phyloP scores from a whole-genome alignment of 2,888 invertebrate genomes.

The Eubasilissa splendida region DNA sequence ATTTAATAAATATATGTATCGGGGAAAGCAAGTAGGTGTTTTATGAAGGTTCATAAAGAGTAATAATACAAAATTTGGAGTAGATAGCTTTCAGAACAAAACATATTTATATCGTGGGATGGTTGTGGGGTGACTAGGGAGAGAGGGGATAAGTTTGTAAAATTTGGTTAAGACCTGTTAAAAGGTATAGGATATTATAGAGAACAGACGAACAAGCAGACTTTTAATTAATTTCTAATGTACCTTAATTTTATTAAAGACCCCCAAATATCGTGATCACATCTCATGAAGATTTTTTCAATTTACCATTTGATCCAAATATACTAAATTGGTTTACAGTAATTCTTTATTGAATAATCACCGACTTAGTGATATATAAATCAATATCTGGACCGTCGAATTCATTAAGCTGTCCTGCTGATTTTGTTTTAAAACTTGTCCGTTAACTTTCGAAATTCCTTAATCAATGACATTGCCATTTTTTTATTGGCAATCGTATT shows the following conservation, averaged over 20 bases:
- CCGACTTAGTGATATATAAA: not conserved
- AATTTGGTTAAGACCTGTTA: too few relatives aligned
- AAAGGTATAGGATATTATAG: too few relatives aligned
- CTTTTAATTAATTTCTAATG: not conserved
- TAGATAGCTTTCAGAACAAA: too few relatives aligned
- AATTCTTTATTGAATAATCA: constrained; percentile 19
- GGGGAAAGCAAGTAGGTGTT: too few relatives aligned
- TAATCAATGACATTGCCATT: constrained; percentile 50
- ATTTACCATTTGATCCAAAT: constrained; percentile 3
- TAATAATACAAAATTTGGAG: too few relatives aligned
- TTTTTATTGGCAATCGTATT: not conserved
- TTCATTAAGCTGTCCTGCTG: constrained; percentile 41
- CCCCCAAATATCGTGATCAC: not conserved
- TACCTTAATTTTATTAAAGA: not conserved
- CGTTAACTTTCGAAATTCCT: constrained; percentile 54
- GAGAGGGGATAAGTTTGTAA: too few relatives aligned
- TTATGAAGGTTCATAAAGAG: too few relatives aligned
- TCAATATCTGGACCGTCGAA: constrained; percentile 3
- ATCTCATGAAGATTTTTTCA: not conserved
- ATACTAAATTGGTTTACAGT: not conserved
- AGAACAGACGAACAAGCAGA: too few relatives aligned
- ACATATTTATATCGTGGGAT: too few relatives aligned
- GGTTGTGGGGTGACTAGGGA: too few relatives aligned
- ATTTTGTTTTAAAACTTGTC: constrained; percentile 43
- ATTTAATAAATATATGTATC: too few relatives aligned